These are phyloP conservation scores for Drosophila orena DNA, from an alignment of 1,140 invertebrate genomes.

Conservation along the genomic window DNA sequence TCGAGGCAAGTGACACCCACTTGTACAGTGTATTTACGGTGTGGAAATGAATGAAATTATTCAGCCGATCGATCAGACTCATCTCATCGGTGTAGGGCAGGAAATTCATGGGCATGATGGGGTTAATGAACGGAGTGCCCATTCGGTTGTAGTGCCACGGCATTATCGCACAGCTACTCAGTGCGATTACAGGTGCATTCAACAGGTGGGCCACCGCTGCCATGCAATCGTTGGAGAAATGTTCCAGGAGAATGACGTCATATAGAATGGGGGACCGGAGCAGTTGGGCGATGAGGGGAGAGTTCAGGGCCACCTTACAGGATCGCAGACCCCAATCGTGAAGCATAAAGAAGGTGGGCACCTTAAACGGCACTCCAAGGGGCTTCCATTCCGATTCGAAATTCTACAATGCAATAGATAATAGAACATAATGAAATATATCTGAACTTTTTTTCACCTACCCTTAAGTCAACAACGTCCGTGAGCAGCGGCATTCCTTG, in stretches of 20 bases:
- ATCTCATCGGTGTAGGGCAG: constrained; percentile 85
- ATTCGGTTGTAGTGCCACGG: constrained; percentile 87
- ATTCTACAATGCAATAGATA: constrained; percentile 7
- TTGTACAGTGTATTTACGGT: constrained; percentile 85
- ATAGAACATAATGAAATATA: not conserved
- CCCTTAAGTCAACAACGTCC: constrained; percentile 76
- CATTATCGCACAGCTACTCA: constrained; percentile 87
- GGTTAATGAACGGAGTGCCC: constrained; percentile 86
- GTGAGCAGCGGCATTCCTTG: constrained; percentile 75
- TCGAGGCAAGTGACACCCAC: constrained; percentile 43
- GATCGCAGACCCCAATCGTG: constrained; percentile 76
- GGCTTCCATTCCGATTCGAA: constrained; percentile 44
- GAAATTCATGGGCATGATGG: constrained; percentile 86
- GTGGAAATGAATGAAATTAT: constrained; percentile 85
- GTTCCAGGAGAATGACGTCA: constrained; percentile 88
- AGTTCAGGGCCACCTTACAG: constrained; percentile 86
- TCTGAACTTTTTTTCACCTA: not conserved
- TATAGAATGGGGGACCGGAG: constrained; percentile 85
- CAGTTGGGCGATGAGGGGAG: constrained; percentile 63
- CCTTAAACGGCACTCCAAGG: constrained; percentile 52
- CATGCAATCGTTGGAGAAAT: constrained; percentile 88
- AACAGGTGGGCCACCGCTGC: constrained; percentile 87
- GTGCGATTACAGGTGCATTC: constrained; percentile 86
- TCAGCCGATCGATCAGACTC: constrained; percentile 86
- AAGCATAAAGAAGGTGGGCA: constrained; percentile 65